Base-by-base conservation (phyloP, 2,113 vertebrate species). In the Pedionomus torquatus region DNA sequence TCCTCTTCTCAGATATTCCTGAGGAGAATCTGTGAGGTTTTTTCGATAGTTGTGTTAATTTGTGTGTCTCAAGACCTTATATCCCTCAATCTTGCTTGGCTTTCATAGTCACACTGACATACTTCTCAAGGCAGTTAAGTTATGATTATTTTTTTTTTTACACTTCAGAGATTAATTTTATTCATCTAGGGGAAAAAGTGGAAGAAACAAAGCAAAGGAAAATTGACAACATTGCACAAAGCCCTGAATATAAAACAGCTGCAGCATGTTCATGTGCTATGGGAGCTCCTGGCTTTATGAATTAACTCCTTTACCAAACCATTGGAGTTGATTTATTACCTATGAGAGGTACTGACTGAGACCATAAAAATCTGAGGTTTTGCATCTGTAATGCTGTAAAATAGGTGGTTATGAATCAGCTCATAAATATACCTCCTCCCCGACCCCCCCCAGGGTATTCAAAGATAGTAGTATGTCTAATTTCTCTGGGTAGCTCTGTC, bases 221-320 rank as follows among this genome's bases (percentile, higher is more conserved):
- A 92, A 89, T 26, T 82, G 86, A 87, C 88, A 65, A 23, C 63
- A 69, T 89, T 81, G 25, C 35, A 65, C 35, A 92, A 92, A 49
- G 9, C 26, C 24, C 72, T 91, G 86, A 95, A 75, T 87, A 71
- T 93, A 84, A 91, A 87, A 23, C 64, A 91, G 65, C 86, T 95
- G 94, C 39, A 37, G 19, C 6, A 4, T 33, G 24, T 65, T 90
- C 26, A 13, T 76, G 65, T 81, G 65, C 79, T 90, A 37, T 30
- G 69, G 93, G 79, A 94, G 37, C 63, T 90, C 54, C 58, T 77
- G 63, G 35, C 90, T 88, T 93, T 89, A 72, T 91, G 82, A 94
- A 89, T 90, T 88, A 87, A 89, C 79, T 96, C 31, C 60, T 79
- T 94, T 91, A 92, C 52, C 44, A 55, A 80, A 92, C 49, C 63